Percentiles rank a stretch among this genome's conserved stretches.
phyloP scores from a whole-genome alignment of 2,888 invertebrate genomes.

The Polyploca ridens region DNA sequence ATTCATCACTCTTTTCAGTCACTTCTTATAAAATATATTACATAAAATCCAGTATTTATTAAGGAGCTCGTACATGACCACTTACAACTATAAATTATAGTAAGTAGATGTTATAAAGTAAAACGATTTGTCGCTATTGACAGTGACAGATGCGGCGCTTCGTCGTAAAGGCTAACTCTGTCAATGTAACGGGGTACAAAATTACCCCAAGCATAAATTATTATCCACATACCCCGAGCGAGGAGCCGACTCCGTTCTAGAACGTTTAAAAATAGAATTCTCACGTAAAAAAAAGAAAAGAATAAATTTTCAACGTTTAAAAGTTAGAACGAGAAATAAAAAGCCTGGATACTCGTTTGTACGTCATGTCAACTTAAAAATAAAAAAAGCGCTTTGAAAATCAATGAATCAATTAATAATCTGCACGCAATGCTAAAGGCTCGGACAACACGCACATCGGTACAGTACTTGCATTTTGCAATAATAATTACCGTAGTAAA shows the following conservation, averaged over 20 bases:
- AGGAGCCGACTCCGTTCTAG: not conserved
- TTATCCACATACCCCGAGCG: not conserved
- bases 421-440: slow-evolving; percentile 42
- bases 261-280: slow-evolving; percentile 13
- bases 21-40: too few relatives aligned
- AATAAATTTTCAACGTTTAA: slow-evolving; percentile 7
- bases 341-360: slow-evolving; percentile 16
- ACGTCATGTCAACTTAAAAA: slow-evolving; percentile 12
- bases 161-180: slow-evolving; percentile 5
- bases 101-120: not conserved
- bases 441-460: slow-evolving; percentile 17
- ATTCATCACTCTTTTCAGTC: too few relatives aligned
- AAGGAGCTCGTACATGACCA: not conserved
- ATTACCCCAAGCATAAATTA: slow-evolving; percentile 14
- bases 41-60: too few relatives aligned
- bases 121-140: slow-evolving; percentile 12
- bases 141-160: slow-evolving; percentile 9
- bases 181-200: slow-evolving; percentile 10
- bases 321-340: not conserved
- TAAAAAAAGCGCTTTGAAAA: slow-evolving; percentile 35
- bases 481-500: slow-evolving; percentile 24
- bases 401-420: slow-evolving; percentile 68
- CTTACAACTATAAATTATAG: slow-evolving; percentile 4
- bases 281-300: not conserved
- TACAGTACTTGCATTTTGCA: slow-evolving; percentile 25